Evolutionary conservation across 2,113 vertebrate genomes (phyloP).

Genomic region (Perca flavescens): DNA sequence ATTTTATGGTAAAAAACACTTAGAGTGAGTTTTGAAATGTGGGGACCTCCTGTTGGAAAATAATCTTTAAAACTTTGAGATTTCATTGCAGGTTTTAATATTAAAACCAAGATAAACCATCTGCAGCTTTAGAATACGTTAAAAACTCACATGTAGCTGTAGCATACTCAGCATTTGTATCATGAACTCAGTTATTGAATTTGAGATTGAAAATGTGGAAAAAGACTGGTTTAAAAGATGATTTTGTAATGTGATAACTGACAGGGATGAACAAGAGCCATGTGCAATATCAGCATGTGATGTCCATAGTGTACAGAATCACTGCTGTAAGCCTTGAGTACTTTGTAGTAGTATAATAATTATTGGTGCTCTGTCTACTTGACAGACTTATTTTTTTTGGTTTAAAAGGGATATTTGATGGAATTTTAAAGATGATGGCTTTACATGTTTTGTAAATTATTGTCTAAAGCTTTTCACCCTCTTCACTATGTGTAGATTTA

Average conservation of each 20-base stretch:
- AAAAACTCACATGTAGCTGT: slow-evolving; percentile 38
- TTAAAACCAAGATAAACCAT: slow-evolving; percentile 21
- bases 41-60: slow-evolving; percentile 22
- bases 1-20: not conserved
- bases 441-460: slow-evolving; percentile 64
- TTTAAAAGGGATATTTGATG: slow-evolving; percentile 48
- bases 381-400: slow-evolving; percentile 10
- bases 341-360: slow-evolving; percentile 20
- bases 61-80: slow-evolving; percentile 16
- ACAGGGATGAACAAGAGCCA: slow-evolving; percentile 19
- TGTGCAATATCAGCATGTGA: slow-evolving; percentile 37
- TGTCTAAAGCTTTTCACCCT: slow-evolving; percentile 58
- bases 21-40: slow-evolving; percentile 15
- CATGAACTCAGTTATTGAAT: slow-evolving; percentile 17
- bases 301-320: slow-evolving; percentile 36
- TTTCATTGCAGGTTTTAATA: slow-evolving; percentile 33
- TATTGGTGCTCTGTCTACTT: slow-evolving; percentile 22
- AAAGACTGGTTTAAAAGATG: slow-evolving; percentile 13
- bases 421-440: slow-evolving; percentile 46
- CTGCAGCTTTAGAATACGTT: slow-evolving; percentile 33
- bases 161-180: slow-evolving; percentile 34
- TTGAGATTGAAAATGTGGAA: not conserved
- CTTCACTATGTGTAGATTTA: slow-evolving; percentile 64
- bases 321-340: slow-evolving; percentile 29
- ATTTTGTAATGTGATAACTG: slow-evolving; percentile 17